Evolutionary conservation across 2,113 vertebrate genomes (phyloP).

Genomic region (Pterophyllum scalare): DNA sequence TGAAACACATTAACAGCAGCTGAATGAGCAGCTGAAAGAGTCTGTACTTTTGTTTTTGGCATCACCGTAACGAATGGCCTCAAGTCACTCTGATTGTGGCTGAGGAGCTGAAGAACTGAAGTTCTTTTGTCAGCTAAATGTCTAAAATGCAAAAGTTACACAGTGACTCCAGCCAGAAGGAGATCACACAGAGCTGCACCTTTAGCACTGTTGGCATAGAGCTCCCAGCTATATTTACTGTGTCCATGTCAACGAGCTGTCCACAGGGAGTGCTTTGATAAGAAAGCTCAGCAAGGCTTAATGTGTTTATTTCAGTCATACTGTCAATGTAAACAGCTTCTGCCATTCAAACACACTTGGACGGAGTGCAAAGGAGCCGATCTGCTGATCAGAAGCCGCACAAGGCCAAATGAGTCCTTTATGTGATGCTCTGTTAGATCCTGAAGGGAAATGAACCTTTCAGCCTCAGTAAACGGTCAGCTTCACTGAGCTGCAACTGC

Average conservation of each 20-base stretch:
- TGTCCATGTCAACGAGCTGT: constrained; percentile 69
- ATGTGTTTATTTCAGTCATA: constrained; percentile 66
- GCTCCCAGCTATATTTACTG: constrained; percentile 66
- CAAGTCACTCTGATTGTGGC: neutral
- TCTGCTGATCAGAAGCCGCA: constrained; percentile 8
- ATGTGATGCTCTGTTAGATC: neutral
- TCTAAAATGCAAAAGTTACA: constrained; percentile 25
- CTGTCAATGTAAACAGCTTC: constrained; percentile 50
- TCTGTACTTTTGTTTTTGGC: neutral
- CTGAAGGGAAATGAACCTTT: neutral
- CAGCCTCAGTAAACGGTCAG: neutral
- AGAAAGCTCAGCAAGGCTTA: constrained; percentile 62
- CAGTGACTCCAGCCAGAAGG: neutral
- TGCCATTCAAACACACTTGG: constrained; percentile 18
- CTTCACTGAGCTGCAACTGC: neutral
- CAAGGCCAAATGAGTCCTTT: neutral
- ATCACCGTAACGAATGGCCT: neutral
- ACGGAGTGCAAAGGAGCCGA: constrained; percentile 10
- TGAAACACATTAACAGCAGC: constrained; percentile 1
- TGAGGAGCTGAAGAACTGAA: neutral
- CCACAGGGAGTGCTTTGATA: constrained; percentile 61
- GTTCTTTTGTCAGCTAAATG: constrained; percentile 24
- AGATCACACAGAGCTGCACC: constrained; percentile 41
- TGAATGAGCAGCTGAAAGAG: neutral
- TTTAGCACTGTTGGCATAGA: constrained; percentile 45